These are phyloP conservation scores for Ptychoptera contaminata DNA, from an alignment of 2,888 invertebrate genomes.

Conservation along the genomic window DNA sequence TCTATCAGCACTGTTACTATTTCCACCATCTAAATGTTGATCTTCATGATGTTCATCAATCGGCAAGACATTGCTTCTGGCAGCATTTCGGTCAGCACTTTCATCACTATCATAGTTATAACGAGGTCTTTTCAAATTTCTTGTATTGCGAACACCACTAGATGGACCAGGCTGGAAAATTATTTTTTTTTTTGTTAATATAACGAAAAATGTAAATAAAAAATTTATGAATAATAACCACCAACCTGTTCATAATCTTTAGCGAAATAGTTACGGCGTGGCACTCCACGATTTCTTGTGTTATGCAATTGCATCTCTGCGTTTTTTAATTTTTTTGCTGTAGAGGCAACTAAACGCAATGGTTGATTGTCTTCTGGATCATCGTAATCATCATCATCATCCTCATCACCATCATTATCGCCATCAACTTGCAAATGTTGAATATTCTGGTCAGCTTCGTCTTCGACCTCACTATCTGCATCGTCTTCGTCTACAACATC, in stretches of 20 bases:
- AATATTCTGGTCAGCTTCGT: slow-evolving; percentile 3
- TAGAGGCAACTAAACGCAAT: slow-evolving; percentile 28
- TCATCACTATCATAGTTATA: slow-evolving; percentile 45
- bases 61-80: slow-evolving; percentile 25
- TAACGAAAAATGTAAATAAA: not conserved
- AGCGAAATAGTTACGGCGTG: slow-evolving; percentile 4
- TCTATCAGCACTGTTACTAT: not conserved
- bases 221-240: not conserved
- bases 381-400: slow-evolving; percentile 18
- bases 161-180: slow-evolving; percentile 5
- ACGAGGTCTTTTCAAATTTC: slow-evolving; percentile 33
- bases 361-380: slow-evolving; percentile 31
- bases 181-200: not conserved
- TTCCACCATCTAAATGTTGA: slow-evolving; percentile 13
- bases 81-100: slow-evolving; percentile 26
- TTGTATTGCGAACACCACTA: slow-evolving; percentile 9
- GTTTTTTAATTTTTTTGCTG: slow-evolving; percentile 1
- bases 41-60: too few relatives aligned
- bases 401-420: not conserved
- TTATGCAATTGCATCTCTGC: slow-evolving; percentile 3
- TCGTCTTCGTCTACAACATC: slow-evolving; percentile 14
- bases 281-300: slow-evolving; percentile 6
- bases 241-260: slow-evolving; percentile 7
- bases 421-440: not conserved
- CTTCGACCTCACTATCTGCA: slow-evolving; percentile 16